Evolutionary conservation across 2,888 invertebrate genomes (phyloP), one percentile per base, ranked within the genome.

Genomic region (Clivina fossor): DNA sequence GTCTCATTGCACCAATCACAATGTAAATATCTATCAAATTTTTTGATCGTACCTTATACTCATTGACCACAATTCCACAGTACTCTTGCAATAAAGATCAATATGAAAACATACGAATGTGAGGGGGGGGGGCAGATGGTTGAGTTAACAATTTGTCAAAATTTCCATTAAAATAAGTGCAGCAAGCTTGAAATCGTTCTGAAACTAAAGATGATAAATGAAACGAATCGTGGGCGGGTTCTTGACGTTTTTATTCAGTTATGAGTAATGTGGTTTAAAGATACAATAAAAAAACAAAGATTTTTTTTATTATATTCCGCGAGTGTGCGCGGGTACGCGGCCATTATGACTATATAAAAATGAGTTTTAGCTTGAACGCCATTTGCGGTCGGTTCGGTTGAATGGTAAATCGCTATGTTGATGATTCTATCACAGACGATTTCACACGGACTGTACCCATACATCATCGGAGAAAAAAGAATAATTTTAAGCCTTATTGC

Each of bases 91-190:
- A 55, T 24, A 55, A 55, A 47, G 55, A 55, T 55, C 55, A 55
- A 55, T 55, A 55, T n/a, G n/a, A n/a, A n/a, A n/a, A n/a, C n/a
- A n/a, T n/a, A n/a, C n/a, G n/a, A n/a, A n/a, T n/a, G n/a, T n/a
- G 46, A 47, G 16, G 32, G 9, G 40, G n/a, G n/a, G n/a, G n/a
- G n/a, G n/a, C n/a, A n/a, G n/a, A n/a, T n/a, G n/a, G n/a, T n/a
- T n/a, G n/a, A n/a, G n/a, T n/a, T n/a, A 47, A 55, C 47, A 55
- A 55, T 55, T 55, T 55, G 55, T 55, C 55, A 55, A 55, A 47
- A 47, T 47, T 55, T 47, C 55, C 55, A 55, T 55, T 55, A 55
- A 55, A 55, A 55, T 55, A 47, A 55, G 55, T 55, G 55, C 55
- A 55, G 55, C 46, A 47, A 38, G 55, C 55, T 55, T 55, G 55